Percentiles rank a stretch among this genome's conserved stretches.
phyloP scores from a whole-genome alignment of 2,888 invertebrate genomes.

The Drosophila macrothrix region DNA sequence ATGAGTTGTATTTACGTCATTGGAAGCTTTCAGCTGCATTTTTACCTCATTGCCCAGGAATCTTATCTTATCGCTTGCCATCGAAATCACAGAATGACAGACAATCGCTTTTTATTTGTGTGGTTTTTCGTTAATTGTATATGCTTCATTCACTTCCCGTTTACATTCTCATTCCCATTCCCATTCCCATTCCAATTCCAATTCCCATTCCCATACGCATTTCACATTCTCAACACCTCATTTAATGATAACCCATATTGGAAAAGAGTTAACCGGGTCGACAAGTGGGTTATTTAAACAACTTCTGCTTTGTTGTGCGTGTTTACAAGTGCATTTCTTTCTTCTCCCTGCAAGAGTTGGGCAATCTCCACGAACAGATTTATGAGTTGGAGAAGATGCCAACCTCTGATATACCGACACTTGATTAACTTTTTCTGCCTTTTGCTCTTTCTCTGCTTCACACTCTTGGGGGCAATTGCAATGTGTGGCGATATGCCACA shows the following conservation, averaged over 20 bases:
- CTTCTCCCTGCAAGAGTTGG: slow-evolving; percentile 22
- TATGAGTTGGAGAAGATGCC: slow-evolving; percentile 59
- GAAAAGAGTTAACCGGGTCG: slow-evolving; percentile 45
- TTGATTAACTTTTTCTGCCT: slow-evolving; percentile 46
- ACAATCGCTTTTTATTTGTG: slow-evolving; percentile 55
- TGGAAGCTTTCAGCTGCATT: slow-evolving; percentile 34
- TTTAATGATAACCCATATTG: slow-evolving; percentile 70
- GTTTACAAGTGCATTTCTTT: slow-evolving; percentile 71
- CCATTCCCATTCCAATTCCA: slow-evolving; percentile 29
- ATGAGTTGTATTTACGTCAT: slow-evolving; percentile 61
- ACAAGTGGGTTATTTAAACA: slow-evolving; percentile 73
- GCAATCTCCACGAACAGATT: slow-evolving; percentile 43
- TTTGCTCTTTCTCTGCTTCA: slow-evolving; percentile 5
- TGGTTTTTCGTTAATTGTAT: slow-evolving; percentile 56
- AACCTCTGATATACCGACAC: slow-evolving; percentile 42
- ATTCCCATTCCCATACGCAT: slow-evolving; percentile 15
- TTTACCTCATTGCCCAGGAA: background rate
- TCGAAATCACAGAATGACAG: slow-evolving; percentile 67
- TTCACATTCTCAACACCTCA: slow-evolving; percentile 49
- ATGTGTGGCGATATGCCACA: slow-evolving; percentile 40
- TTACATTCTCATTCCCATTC: slow-evolving; percentile 14
- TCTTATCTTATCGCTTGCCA: slow-evolving; percentile 68
- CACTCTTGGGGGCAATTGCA: slow-evolving; percentile 23
- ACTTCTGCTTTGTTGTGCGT: slow-evolving; percentile 32
- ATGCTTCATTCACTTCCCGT: slow-evolving; percentile 40